Base-by-base conservation (phyloP, 2,797 vertebrate genomes). In the Trachurus trachurus region DNA sequence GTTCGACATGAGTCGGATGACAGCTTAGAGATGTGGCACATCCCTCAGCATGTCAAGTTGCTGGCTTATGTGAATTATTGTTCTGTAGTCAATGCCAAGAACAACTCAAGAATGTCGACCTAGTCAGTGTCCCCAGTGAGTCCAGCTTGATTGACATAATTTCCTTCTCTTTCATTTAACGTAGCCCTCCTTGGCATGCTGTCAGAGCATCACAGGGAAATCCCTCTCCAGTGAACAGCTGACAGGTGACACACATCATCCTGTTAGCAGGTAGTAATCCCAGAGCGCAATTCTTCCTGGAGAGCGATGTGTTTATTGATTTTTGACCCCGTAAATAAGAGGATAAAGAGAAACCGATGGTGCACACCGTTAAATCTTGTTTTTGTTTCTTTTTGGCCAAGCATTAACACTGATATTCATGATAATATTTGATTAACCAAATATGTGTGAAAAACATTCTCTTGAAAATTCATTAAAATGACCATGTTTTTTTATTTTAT, bases 21-120 rank as follows among this genome's bases (percentile, higher is more conserved):
- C 95, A 95, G 94, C 94, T 92, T 6, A 63, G 94, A 94, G 93
- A 93, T 88, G 87, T 69, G 76, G 81, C 77, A 74, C 85, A 71
- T 95, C 94, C 93, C 91, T 82, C 72, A 88, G 85, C 86, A 77
- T 91, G 82, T 92, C 92, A 89, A 53, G 74, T 86, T 78, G 85
- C 83, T 89, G 91, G 92, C 88, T 90, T 90, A 74, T 82, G 89
- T 83, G 90, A 84, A 80, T 87, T 81, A 77, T 78, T 81, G 81
- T 82, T 83, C 87, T 87, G 87, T 89, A 37, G 83, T 91, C 70
- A 6, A 53, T 64, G 78, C 88, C 90, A 91, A 73, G 68, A 87
- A 74, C 70, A 87, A 69, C 75, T 81, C 66, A 63, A 71, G 88
- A 76, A 78, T 68, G 83, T 66, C 60, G 82, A 91, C 86, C 90